Base-by-base conservation (phyloP, 2,113 vertebrate genomes). In the Lasiurus cinereus region DNA sequence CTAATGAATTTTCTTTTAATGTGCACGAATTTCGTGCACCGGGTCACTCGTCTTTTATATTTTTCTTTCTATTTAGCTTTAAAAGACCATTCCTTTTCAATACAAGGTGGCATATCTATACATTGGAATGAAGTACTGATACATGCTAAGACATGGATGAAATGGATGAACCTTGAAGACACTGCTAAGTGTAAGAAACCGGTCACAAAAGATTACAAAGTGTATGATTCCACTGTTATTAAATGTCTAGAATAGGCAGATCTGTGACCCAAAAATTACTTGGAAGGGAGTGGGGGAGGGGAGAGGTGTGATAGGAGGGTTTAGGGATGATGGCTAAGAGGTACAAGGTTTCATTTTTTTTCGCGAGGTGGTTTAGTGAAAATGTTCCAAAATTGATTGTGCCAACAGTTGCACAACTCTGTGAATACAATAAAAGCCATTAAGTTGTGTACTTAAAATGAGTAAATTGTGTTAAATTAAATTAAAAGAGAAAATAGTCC, bases 11-110 rank as follows among this genome's bases (percentile, higher is more conserved):
- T 1, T 18, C 54, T 56, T 56, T 56, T 21, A 54, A 56, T 56
- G 54, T 56, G 54, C 18, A 56, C 19, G 2, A 56, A 56, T 21
- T 56, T 56, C 7, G 7, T 56, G 54, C 54, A 56, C 54, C 19
- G 19, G 54, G 54, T 6, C 54, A 21, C 54, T 21, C 21, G 54
- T 56, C 46, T 29, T 69, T 43, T 24, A 6, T 5, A n/a, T 27
- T 50, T 64, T 64, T 80, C 27, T 52, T 48, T 89, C 43, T 88
- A 66, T 31, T 50, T 43, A 69, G 46, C 21, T 69, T 88, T 77
- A 78, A 95, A 85, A 83, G 52, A 21, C 33, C 83, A 66, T 13
- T 56, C 48, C 52, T 93, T 89, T 86, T 46, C 24, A 86, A 33
- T 70, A 69, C 80, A 66, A 59, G 0, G 18, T 29, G 33, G 12